phyloP scores from a whole-genome alignment of 2,888 invertebrate species.

The Spicauda simplicius region DNA sequence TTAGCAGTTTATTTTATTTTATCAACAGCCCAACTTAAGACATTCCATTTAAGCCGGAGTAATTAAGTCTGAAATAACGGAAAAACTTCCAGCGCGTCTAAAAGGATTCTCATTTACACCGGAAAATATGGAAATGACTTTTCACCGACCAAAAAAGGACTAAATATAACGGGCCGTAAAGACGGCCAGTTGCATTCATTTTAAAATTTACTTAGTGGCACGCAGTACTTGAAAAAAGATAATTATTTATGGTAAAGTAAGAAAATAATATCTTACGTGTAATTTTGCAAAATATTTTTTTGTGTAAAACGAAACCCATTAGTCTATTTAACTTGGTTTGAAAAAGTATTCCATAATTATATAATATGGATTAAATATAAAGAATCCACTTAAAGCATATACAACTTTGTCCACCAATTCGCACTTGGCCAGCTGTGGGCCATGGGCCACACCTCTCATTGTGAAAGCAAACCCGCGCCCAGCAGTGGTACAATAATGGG shows the following conservation, averaged over 20 bases:
- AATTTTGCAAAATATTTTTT: too few species aligned
- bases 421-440: too few species aligned
- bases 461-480: too few species aligned
- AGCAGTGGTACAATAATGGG: too few species aligned
- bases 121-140: conserved; percentile 21
- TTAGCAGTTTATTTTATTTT: conserved; percentile 3
- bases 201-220: conserved; percentile 7
- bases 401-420: too few species aligned
- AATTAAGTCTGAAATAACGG: conserved; percentile 19
- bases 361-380: too few species aligned
- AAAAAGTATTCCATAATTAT: too few species aligned
- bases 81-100: conserved; percentile 14
- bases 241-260: neutral
- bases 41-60: conserved; percentile 10
- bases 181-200: conserved; percentile 24
- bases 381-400: too few species aligned
- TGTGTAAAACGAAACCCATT: too few species aligned
- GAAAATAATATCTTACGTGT: neutral
- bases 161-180: conserved; percentile 18
- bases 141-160: conserved; percentile 12
- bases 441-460: too few species aligned
- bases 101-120: conserved; percentile 31
- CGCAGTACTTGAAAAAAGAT: neutral
- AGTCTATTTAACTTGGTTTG: too few species aligned
- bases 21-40: neutral